Evolutionary conservation across 2,888 invertebrate species (phyloP), one percentile per base, ranked within the genome.

Genomic region (Platycheirus albimanus): DNA sequence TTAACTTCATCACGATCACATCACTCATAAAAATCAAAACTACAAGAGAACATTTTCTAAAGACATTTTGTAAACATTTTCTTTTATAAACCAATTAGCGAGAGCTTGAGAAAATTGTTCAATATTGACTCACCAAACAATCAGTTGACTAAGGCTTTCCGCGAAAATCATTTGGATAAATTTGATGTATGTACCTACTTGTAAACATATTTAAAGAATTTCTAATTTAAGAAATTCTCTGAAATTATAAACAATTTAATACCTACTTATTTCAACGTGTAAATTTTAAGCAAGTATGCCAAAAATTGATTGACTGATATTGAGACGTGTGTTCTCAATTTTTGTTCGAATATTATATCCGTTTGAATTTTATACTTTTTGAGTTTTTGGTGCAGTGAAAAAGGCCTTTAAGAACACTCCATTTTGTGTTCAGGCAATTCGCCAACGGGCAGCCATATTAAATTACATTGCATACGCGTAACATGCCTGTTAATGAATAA

Each of bases 271-370:
- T 41, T 15, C 24, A 17, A 58, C 24, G 43, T 19, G 36, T 17
- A 20, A 7, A 64, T 56, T 78, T 71, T 30, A 58, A 72, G 54
- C 38, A 58, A 72, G 54, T 61, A 45, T 47, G 67, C 52, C 67
- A 72, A 58, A n/a, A 66, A 13, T 3, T 79, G 67, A 74, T 69
- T 74, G 74, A 74, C 69, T 67, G 74, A 56, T 74, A 79, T 61
- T 56, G 41, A 69, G 41, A 24, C 36, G 15, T 51, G 58, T 64
- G 78, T 71, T 78, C 78, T 52, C 58, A 58, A 58, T 72, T 47
- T 58, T 38, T 13, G n/a, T 19, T 36, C 8, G 1, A 8, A 33
- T 33, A 8, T 33, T 6, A 7, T 41, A 41, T n/a, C n/a, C n/a
- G n/a, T n/a, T n/a, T n/a, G n/a, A n/a, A n/a, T n/a, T n/a, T n/a